Evolutionary conservation across 2,888 invertebrate species (phyloP), one percentile per base, ranked within the genome.

Genomic region (Erpobdella octoculata): DNA sequence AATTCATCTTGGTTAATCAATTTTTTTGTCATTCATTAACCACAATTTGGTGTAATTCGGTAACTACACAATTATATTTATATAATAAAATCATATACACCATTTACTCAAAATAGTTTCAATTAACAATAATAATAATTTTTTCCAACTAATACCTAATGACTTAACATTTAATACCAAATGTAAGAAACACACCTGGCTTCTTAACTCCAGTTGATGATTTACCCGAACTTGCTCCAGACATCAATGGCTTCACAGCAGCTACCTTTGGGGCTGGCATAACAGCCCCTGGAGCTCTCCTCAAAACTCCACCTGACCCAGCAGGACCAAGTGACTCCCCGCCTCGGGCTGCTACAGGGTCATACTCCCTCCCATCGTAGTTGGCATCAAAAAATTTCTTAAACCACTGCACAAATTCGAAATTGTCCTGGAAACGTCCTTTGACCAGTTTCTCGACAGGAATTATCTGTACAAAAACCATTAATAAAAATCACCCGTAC

Each of bases 331-430:
- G 71, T 9, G 76, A 41, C 79, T 91, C 86, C 78, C 92, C 91
- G 77, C 90, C 90, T 73, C 97, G 89, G 72, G 91, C 91, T 77
- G 91, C 91, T 76, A 90, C 86, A 71, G 94, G 92, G 83, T 96
- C 92, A 85, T 98, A 99, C 78, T 93, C 93, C 80, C 91, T 89
- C 77, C 95, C 96, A 84, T 95, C 94, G 86, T 96, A 98, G 87
- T 99, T 99, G 78, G 97, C 96, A 87, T 99, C 98, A 86, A 97
- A 99, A 87, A 99, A 97, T 85, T 96, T 96, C 89, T 98, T 98
- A 88, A 99, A 98, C 98, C 98, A 98, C 88, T 99, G 98, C 80
- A 98, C 90, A 87, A 98, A 98, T 87, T 98, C 98, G 88, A 98
- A 98, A 88, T 98, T 98, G 87, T 98, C 98, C 89, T 98, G 98